Percentiles rank a stretch among this genome's conserved stretches.
Evolutionary conservation across 2,113 vertebrate genomes (phyloP).

Genomic region (Sander vitreus): DNA sequence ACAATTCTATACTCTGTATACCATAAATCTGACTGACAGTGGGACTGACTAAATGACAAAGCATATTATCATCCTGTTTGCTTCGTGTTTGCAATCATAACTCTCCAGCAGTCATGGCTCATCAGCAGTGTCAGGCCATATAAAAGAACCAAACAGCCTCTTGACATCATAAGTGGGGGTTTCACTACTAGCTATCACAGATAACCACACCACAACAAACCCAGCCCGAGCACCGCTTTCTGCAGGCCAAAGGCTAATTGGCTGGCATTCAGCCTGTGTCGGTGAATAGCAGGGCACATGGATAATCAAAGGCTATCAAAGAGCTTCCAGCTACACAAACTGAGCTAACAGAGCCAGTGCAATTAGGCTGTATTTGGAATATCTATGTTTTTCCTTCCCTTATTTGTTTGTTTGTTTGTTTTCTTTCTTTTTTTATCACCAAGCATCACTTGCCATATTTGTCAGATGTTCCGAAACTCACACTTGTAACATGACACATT

Average conservation of each 20-base stretch:
- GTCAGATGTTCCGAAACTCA: too few relatives aligned
- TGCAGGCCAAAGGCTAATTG: constrained; percentile 74
- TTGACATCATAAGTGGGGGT: constrained; percentile 70
- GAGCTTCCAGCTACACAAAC: constrained; percentile 37
- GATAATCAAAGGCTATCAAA: constrained; percentile 64
- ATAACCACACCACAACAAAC: constrained; percentile 61
- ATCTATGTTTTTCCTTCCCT: not conserved
- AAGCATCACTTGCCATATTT: too few relatives aligned
- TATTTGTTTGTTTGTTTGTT: not conserved
- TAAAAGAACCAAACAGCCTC: constrained; percentile 58
- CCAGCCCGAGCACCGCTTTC: constrained; percentile 55
- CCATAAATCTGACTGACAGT: constrained; percentile 38
- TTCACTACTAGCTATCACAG: constrained; percentile 66
- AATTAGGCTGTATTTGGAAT: constrained; percentile 30
- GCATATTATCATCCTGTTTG: constrained; percentile 52
- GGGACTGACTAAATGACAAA: constrained; percentile 55
- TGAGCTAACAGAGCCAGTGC: constrained; percentile 10
- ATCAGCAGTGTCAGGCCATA: constrained; percentile 55
- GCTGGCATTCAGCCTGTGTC: constrained; percentile 58
- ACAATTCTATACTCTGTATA: constrained; percentile 5
- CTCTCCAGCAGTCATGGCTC: constrained; percentile 45
- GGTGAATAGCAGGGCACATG: constrained; percentile 36
- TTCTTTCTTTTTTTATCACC: too few relatives aligned
- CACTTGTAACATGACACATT: too few relatives aligned
- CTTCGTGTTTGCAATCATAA: constrained; percentile 43